Evolutionary conservation across 2,113 vertebrate species (phyloP), one percentile per base, ranked within the genome.

Genomic region (Mixornis gularis): DNA sequence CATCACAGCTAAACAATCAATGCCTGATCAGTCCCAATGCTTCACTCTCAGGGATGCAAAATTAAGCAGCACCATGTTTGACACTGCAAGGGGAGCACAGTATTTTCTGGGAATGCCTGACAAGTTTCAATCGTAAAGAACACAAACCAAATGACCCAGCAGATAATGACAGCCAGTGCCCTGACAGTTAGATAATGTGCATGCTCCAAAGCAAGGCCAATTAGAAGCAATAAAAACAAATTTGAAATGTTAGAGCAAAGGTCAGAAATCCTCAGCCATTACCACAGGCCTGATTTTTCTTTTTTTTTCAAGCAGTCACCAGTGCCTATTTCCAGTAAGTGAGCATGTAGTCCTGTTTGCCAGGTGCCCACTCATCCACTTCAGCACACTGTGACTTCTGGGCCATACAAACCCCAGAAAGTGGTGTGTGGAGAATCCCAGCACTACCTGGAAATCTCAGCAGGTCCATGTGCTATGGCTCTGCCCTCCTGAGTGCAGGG

Each of bases 221-320:
- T 93, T 94, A 96, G 90, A 92, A 94, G 66, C 83, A 89, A 95
- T 92, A 84, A 95, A 94, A 95, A 81, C 82, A 95, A 94, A 94
- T 94, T 74, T 88, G 63, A 91, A 86, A 80, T 74, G 87, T 90
- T 89, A 92, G 81, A 93, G 81, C 80, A 93, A 89, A 96, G 94
- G 95, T 94, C 87, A 92, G 77, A 92, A 93, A 87, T 59, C 56
- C 87, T 87, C 90, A 91, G 65, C 30, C 64, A 87, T 90, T 91
- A 89, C 82, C 3, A 3, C 22, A 40, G 46, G 26, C 52, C 83
- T 76, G 51, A 52, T 70, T 72, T 86, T 46, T 32, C 38, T 63
- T 44, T 66, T 44, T 43, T 36, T 25, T 11, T 4, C 38, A 59
- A 62, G 88, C 0, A 0, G 34, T 65, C 52, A 84, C 29, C 40